Conservation (phyloP, 2,113 vertebrate species). For the Mohoua ochrocephala region DNA sequence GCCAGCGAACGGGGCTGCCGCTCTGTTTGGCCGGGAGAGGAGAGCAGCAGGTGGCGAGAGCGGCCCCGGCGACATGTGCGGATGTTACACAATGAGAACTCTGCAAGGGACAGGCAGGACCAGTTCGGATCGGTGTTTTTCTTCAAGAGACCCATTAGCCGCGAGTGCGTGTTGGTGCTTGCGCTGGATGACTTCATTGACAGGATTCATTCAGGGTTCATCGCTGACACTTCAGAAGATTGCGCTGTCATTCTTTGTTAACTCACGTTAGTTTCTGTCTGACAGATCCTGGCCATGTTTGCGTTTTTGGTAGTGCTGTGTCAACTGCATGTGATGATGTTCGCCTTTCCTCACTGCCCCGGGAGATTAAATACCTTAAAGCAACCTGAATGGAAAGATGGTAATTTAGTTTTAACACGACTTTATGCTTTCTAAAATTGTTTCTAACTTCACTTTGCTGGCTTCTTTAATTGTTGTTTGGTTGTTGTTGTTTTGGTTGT, state of each 20-base stretch:
- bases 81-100: not conserved
- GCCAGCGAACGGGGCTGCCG: accelerated
- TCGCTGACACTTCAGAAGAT: not conserved
- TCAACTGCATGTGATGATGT: constrained; percentile 42
- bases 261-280: not conserved
- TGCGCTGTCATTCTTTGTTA: not conserved
- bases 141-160: not conserved
- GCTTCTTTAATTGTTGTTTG: not conserved
- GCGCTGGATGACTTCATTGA: not conserved
- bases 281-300: constrained; percentile 75
- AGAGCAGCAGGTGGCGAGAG: not conserved
- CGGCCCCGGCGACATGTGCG: not conserved
- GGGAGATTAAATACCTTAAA: constrained; percentile 19
- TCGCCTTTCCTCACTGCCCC: constrained; percentile 68
- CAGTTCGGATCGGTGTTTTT: not conserved
- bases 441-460: not conserved
- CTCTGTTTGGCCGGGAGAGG: not conserved
- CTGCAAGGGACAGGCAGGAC: not conserved
- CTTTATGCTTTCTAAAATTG: not conserved
- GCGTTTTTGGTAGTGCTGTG: constrained; percentile 69
- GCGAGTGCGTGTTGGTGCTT: not conserved
- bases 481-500: not conserved
- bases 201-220: not conserved
- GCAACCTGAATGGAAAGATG: constrained; percentile 42
- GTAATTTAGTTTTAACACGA: constrained; percentile 53